Percentiles rank a stretch among this genome's conserved stretches.
Conservation (phyloP, 2,113 vertebrate species). For the Coptodon rendalli region DNA sequence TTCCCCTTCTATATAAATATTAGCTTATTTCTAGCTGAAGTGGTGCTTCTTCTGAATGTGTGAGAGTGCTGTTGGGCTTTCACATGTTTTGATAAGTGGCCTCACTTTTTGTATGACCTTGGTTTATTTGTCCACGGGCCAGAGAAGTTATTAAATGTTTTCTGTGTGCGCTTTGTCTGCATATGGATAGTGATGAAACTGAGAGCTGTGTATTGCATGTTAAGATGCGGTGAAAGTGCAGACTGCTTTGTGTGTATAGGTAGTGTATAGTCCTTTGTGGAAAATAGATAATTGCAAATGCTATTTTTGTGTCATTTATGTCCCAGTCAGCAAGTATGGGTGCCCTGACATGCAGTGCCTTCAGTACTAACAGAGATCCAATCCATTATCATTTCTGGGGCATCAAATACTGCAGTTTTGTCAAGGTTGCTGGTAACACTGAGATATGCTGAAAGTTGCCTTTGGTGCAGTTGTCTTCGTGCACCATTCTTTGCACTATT, state of each 20-base stretch:
- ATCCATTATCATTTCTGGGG: background rate
- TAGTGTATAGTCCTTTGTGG: background rate
- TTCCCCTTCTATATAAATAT: constrained; percentile 6
- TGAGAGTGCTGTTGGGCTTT: background rate
- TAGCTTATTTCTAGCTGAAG: constrained; percentile 9
- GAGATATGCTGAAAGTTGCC: background rate
- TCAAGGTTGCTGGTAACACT: background rate
- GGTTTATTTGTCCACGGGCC: background rate
- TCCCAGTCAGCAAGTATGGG: background rate
- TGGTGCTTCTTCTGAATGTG: background rate
- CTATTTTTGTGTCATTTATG: background rate
- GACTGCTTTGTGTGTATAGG: background rate
- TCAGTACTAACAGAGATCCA: background rate
- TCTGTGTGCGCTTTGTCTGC: background rate
- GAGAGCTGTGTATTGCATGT: background rate
- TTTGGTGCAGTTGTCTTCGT: background rate
- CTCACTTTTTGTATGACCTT: constrained; percentile 1
- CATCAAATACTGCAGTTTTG: background rate
- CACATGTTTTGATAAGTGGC: constrained; percentile 2
- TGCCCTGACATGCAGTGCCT: background rate
- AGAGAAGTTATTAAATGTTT: background rate
- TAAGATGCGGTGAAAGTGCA: background rate
- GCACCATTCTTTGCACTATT: background rate
- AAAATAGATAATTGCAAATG: background rate
- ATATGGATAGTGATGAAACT: background rate